Conservation (phyloP, 1,140 invertebrate species). For the Venustaconcha ellipsiformis region DNA sequence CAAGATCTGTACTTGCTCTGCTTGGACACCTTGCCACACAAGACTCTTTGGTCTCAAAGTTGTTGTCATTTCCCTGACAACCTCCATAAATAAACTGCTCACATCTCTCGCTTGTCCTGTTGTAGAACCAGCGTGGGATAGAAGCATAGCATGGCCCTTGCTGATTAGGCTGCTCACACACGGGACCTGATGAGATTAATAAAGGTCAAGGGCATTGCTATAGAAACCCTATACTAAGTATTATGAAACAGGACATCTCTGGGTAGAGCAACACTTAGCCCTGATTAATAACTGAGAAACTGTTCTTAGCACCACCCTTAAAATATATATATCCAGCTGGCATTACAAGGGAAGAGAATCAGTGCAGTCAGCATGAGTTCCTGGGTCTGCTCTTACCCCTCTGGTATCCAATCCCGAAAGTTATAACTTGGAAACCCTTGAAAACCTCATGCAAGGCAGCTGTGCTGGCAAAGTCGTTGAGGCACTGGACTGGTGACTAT, state of each 20-base stretch:
- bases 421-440: too few relatives aligned
- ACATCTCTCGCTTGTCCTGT: slow-evolving; percentile 51
- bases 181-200: neutral
- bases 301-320: too few relatives aligned
- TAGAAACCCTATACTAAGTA: neutral
- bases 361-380: too few relatives aligned
- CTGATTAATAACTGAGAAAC: too few relatives aligned
- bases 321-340: too few relatives aligned
- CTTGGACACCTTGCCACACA: slow-evolving; percentile 45
- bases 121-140: slow-evolving; percentile 47
- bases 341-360: too few relatives aligned
- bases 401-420: too few relatives aligned
- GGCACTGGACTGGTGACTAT: too few relatives aligned
- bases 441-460: too few relatives aligned
- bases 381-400: too few relatives aligned
- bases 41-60: slow-evolving; percentile 68
- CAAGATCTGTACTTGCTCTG: too few relatives aligned
- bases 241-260: neutral
- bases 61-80: slow-evolving; percentile 65
- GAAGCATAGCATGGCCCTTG: neutral
- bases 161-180: slow-evolving; percentile 4
- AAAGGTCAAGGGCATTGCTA: neutral
- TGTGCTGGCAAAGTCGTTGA: too few relatives aligned
- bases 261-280: neutral
- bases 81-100: slow-evolving; percentile 66